Evolutionary conservation across 2,113 vertebrate genomes (phyloP), one percentile per base, ranked within the genome.

Genomic region (Eira barbara): DNA sequence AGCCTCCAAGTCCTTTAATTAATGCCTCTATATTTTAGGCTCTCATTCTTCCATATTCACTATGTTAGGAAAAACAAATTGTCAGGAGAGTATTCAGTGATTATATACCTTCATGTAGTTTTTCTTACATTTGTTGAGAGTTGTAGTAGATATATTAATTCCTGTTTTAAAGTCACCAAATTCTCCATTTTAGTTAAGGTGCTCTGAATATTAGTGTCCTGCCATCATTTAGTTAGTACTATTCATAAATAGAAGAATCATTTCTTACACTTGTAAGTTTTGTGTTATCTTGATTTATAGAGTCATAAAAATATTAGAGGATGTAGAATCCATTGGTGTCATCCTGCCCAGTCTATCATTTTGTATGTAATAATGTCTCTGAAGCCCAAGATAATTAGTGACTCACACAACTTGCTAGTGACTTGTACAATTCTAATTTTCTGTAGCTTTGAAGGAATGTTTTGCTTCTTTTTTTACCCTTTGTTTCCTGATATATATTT

Each of bases 11-110:
- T 61, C 25, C 15, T 21, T 82, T 85, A 87, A 42, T 63, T 89
- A 74, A 67, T 57, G 12, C 1, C 2, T 3, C 21, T 57, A 0
- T 95, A 10, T 86, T 94, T 91, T 80, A 92, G 47, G 9, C n/a
- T 93, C 7, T 63, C 29, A 39, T 73, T 95, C 20, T 67, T 82
- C 31, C 20, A 91, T 29, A 71, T 76, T 84, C 5, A 85, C 31
- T 79, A 6, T 63, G 45, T 95, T 89, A 90, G 42, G 45, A 82
- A 89, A 96, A 94, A 55, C 15, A 49, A 93, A 59, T 83, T 96
- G 18, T n/a, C 4, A 78, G 34, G 59, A 94, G 4, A 95, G 45
- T 34, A 39, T 36, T 57, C 13, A 49, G 0, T 63, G n/a, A 91
- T 45, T 73, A 14, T 81, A 13, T 27, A 57, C 39, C 42, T 88